Evolutionary conservation across 2,888 invertebrate species (phyloP).

Genomic region (Axea sp.): DNA sequence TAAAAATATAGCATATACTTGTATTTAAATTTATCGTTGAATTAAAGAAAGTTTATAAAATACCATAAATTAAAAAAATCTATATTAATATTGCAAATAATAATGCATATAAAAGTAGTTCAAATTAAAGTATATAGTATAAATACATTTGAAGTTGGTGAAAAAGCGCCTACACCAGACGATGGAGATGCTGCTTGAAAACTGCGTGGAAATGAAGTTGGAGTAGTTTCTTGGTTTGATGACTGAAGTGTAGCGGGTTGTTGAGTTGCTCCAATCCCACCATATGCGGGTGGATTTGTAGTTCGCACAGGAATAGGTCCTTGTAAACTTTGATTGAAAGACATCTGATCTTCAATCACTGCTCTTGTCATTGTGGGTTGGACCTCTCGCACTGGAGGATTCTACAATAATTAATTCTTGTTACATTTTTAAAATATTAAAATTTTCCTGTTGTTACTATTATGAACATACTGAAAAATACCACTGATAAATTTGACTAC

Average conservation of each 20-base stretch:
- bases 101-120: not conserved
- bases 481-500: no score
- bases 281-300: constrained; percentile 80
- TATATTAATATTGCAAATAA: not conserved
- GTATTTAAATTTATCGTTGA: constrained; percentile 6
- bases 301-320: constrained; percentile 80
- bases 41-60: not conserved
- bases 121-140: not conserved
- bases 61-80: not conserved
- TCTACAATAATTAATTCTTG: constrained; percentile 82
- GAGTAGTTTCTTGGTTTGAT: constrained; percentile 81
- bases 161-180: constrained; percentile 68
- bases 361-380: constrained; percentile 88
- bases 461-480: no score
- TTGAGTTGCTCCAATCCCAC: constrained; percentile 72
- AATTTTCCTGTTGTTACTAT: no score
- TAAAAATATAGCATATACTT: not conserved
- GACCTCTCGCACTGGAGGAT: constrained; percentile 96
- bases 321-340: constrained; percentile 88
- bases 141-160: constrained; percentile 71
- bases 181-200: constrained; percentile 81
- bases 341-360: constrained; percentile 94
- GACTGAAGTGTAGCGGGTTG: constrained; percentile 92
- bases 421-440: not conserved
- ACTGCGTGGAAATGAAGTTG: constrained; percentile 84